Evolutionary conservation across 2,797 vertebrate species (phyloP).

Genomic region (Liasis olivaceus): DNA sequence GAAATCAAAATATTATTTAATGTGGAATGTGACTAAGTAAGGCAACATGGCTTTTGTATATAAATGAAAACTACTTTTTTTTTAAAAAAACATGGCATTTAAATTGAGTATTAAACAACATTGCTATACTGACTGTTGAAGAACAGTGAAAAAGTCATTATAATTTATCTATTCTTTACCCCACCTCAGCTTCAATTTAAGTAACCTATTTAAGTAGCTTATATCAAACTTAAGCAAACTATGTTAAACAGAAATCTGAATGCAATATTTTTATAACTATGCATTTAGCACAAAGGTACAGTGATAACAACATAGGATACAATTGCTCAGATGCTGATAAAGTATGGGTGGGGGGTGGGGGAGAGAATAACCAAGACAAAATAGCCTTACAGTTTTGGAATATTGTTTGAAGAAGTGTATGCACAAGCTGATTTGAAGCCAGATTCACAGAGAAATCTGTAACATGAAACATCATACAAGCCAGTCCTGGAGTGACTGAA

Average conservation of each 20-base stretch:
- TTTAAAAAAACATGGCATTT: slow-evolving; percentile 7
- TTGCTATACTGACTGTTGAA: slow-evolving; percentile 28
- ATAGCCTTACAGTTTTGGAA: slow-evolving; percentile 58
- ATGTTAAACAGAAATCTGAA: slow-evolving; percentile 50
- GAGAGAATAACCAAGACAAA: slow-evolving; percentile 33
- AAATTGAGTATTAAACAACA: slow-evolving; percentile 33
- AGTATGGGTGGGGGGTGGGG: slow-evolving; percentile 1
- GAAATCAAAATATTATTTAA: slow-evolving; percentile 3
- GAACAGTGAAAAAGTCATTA: slow-evolving; percentile 33
- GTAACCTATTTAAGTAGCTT: not conserved
- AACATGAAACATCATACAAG: slow-evolving; percentile 51
- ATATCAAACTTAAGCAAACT: slow-evolving; percentile 22
- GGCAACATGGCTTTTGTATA: not conserved
- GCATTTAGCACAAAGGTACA: slow-evolving; percentile 43
- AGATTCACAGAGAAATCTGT: slow-evolving; percentile 63
- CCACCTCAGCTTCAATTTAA: slow-evolving; percentile 15
- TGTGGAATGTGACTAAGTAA: slow-evolving; percentile 1
- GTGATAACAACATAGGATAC: slow-evolving; percentile 53
- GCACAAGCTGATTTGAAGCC: slow-evolving; percentile 67
- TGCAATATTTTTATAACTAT: slow-evolving; percentile 39
- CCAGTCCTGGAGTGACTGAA: slow-evolving; percentile 55
- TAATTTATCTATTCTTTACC: slow-evolving; percentile 1
- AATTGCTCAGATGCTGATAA: slow-evolving; percentile 40
- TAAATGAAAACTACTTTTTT: slow-evolving; percentile 13
- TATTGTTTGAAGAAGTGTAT: slow-evolving; percentile 53